Percentiles rank a stretch among this genome's conserved stretches.
Conservation (phyloP, 2,113 vertebrate genomes). For the Nanger granti region DNA sequence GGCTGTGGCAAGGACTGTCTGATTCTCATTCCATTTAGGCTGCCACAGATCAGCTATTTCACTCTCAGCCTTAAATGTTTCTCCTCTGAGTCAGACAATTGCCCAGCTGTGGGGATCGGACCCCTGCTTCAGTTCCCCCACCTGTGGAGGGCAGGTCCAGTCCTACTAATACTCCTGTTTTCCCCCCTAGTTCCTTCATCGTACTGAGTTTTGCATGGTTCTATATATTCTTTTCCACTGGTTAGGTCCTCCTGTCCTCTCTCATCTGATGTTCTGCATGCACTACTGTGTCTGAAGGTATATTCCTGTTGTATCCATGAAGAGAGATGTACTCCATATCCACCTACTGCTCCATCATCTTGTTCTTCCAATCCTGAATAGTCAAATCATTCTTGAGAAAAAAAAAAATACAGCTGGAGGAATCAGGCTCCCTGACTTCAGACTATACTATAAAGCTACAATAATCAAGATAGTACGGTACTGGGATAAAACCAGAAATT, state of each 20-base stretch:
- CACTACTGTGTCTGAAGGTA: background rate
- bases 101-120: fast-evolving
- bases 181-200: background rate
- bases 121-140: background rate
- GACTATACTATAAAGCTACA: background rate
- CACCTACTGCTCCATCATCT: background rate
- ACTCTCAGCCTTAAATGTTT: background rate
- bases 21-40: background rate
- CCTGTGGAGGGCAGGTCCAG: background rate
- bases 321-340: background rate
- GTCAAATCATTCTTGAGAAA: background rate
- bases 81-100: background rate
- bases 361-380: background rate
- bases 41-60: background rate
- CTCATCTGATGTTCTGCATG: background rate
- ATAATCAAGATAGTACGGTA: background rate
- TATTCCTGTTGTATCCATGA: background rate
- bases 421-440: background rate
- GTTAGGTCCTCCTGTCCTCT: background rate
- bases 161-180: background rate
- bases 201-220: background rate
- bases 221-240: background rate
- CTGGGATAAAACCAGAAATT: background rate
- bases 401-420: background rate
- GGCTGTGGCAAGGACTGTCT: background rate